Evolutionary conservation across 2,888 invertebrate species (phyloP).

Genomic region (Epirrhoe tristata): DNA sequence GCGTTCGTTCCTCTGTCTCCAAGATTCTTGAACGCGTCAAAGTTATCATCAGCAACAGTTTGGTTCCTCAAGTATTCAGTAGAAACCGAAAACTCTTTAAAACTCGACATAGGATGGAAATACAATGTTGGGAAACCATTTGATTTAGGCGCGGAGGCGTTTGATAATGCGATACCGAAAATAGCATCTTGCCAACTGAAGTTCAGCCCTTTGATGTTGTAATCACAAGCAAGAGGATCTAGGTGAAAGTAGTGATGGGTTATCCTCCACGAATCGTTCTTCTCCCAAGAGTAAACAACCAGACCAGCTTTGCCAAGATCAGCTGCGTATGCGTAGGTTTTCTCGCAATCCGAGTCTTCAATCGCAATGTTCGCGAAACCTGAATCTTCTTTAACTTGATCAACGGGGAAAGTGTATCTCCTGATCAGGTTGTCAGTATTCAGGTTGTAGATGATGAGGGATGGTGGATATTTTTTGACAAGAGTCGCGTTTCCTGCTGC

Average conservation of each 20-base stretch:
- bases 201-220: constrained; percentile 88
- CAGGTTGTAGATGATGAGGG: constrained; percentile 90
- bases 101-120: constrained; percentile 92
- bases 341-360: constrained; percentile 90
- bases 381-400: constrained; percentile 88
- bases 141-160: constrained; percentile 75
- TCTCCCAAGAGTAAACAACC: constrained; percentile 91
- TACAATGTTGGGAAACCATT: constrained; percentile 90
- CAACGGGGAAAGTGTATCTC: constrained; percentile 87
- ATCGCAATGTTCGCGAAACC: constrained; percentile 91
- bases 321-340: constrained; percentile 90
- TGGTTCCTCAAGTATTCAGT: constrained; percentile 88
- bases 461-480: constrained; percentile 79
- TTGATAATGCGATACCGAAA: constrained; percentile 89
- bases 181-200: constrained; percentile 92
- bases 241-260: constrained; percentile 89
- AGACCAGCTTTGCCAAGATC: constrained; percentile 89
- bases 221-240: constrained; percentile 90
- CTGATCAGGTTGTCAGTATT: constrained; percentile 89
- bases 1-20: constrained; percentile 90
- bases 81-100: constrained; percentile 90
- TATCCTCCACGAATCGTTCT: constrained; percentile 90
- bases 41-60: constrained; percentile 82
- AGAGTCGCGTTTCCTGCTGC: constrained; percentile 73
- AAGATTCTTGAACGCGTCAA: constrained; percentile 87